Evolutionary conservation across 2,888 invertebrate genomes (phyloP).

Genomic region (Agrotis puta): DNA sequence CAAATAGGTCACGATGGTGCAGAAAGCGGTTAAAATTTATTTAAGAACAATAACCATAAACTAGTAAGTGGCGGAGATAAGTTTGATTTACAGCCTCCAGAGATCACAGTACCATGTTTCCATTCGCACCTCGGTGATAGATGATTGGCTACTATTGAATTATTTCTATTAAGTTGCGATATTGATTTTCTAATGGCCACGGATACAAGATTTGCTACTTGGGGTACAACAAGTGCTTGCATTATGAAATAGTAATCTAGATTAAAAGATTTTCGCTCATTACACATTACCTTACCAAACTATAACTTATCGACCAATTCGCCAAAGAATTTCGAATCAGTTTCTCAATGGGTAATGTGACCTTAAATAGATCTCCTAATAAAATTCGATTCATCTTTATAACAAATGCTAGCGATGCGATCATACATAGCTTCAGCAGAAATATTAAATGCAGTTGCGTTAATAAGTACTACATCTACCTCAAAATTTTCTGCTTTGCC

Average conservation of each 20-base stretch:
- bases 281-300: too few species aligned
- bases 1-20: conserved; percentile 62
- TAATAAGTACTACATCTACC: not conserved
- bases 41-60: conserved; percentile 66
- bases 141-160: conserved; percentile 62
- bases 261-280: not conserved
- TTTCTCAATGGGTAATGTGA: too few species aligned
- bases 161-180: conserved; percentile 63
- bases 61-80: conserved; percentile 63
- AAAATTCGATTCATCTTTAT: not conserved
- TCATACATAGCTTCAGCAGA: not conserved
- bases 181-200: conserved; percentile 41
- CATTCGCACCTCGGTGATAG: conserved; percentile 63
- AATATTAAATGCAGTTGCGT: not conserved
- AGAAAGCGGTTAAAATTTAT: conserved; percentile 67
- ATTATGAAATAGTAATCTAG: conserved; percentile 10
- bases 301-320: too few species aligned
- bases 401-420: not conserved
- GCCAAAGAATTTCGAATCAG: too few species aligned
- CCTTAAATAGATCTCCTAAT: not conserved
- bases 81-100: conserved; percentile 67
- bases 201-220: conserved; percentile 23
- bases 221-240: conserved; percentile 4
- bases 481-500: not conserved
- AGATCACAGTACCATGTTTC: conserved; percentile 59